These are phyloP conservation scores for Labroides dimidiatus DNA, from an alignment of 2,797 vertebrate genomes.

Conservation along the genomic window DNA sequence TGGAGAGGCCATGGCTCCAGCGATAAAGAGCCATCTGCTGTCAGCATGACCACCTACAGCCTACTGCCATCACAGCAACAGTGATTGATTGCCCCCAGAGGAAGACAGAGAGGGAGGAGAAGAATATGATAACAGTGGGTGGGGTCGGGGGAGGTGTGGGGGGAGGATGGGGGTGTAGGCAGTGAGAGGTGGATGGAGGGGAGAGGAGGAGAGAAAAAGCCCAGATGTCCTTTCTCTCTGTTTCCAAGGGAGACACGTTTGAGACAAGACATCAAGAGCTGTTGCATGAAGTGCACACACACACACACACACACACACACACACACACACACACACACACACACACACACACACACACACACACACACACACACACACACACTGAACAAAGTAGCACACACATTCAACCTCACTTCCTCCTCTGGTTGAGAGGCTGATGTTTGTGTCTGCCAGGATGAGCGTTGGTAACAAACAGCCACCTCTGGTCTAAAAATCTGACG, in stretches of 20 bases:
- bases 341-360: too few species aligned
- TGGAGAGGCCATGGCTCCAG: conserved; percentile 76
- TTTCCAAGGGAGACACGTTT: conserved; percentile 80
- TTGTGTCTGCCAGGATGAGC: too few species aligned
- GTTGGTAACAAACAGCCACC: too few species aligned
- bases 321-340: too few species aligned
- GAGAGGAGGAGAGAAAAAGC: conserved; percentile 26
- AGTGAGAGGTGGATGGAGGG: not conserved
- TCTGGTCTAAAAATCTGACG: too few species aligned
- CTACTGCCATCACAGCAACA: conserved; percentile 68
- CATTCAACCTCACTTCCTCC: too few species aligned
- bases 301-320: too few species aligned
- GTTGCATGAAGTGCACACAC: conserved; percentile 59
- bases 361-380: conserved; percentile 15
- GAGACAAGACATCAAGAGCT: conserved; percentile 70
- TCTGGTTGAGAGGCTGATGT: too few species aligned
- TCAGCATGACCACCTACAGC: conserved; percentile 82
- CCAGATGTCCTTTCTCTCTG: conserved; percentile 78
- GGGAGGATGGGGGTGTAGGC: not conserved
- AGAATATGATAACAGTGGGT: conserved; percentile 23
- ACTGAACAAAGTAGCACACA: conserved; percentile 29
- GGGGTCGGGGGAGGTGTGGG: not conserved
- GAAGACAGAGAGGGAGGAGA: conserved; percentile 51
- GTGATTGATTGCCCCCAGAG: conserved; percentile 82
- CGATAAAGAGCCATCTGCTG: conserved; percentile 85